Evolutionary conservation across 2,888 invertebrate species (phyloP).

Genomic region (Ptychoptera albimana): DNA sequence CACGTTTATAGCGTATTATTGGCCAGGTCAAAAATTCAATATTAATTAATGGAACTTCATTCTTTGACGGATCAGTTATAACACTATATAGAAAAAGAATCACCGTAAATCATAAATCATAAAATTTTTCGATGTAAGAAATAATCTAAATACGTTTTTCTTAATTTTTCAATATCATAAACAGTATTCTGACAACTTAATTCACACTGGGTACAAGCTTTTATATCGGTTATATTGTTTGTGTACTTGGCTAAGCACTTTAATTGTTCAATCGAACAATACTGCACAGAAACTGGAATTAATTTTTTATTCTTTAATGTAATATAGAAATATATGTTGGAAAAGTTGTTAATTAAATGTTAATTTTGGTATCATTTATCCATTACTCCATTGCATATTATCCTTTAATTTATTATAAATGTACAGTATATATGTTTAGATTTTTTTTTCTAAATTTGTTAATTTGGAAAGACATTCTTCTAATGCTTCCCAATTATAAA

Average conservation of each 20-base stretch:
- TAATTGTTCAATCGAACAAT: conserved; percentile 42
- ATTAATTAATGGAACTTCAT: conserved; percentile 18
- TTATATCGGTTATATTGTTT: conserved; percentile 38
- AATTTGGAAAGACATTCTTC: no score
- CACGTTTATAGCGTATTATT: conserved; percentile 58
- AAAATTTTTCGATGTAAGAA: background rate
- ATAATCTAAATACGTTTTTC: conserved; percentile 36
- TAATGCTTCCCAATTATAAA: no score
- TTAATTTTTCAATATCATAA: conserved; percentile 57
- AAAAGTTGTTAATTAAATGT: no score
- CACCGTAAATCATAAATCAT: no score
- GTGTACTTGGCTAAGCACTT: conserved; percentile 39
- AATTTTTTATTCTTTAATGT: no score
- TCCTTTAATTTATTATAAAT: no score
- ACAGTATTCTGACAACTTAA: conserved; percentile 59
- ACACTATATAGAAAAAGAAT: background rate
- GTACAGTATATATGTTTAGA: no score
- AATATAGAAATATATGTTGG: background rate
- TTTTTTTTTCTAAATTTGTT: no score
- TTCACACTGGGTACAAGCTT: conserved; percentile 46
- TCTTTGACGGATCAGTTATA: conserved; percentile 16
- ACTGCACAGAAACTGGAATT: conserved; percentile 34
- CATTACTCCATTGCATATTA: no score
- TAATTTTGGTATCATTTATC: no score
- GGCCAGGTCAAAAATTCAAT: conserved; percentile 62